phyloP scores from a whole-genome alignment of 2,113 vertebrate species.

The Rhinoptilus africanus region DNA sequence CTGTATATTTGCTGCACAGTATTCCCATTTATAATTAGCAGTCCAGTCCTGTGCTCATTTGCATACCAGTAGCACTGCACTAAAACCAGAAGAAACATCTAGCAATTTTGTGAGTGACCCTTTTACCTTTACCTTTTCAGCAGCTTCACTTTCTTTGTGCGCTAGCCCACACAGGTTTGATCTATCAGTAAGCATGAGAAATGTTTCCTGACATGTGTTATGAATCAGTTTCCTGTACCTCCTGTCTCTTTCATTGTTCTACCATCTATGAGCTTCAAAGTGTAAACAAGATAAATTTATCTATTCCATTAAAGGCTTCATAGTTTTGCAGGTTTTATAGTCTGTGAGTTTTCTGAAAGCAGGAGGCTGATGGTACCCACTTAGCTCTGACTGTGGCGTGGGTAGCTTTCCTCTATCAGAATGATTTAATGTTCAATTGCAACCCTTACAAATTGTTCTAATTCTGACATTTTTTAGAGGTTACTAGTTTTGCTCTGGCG shows the following conservation, averaged over 20 bases:
- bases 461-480: not conserved
- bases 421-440: constrained; percentile 13
- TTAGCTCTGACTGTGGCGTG: constrained; percentile 19
- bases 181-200: constrained; percentile 5
- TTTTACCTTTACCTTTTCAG: not conserved
- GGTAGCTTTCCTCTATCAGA: not conserved
- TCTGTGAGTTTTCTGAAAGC: constrained; percentile 21
- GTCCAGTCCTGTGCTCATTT: not conserved
- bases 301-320: constrained; percentile 33
- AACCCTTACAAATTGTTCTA: constrained; percentile 29
- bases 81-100: not conserved
- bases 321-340: constrained; percentile 30
- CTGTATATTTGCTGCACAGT: not conserved
- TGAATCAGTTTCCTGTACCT: constrained; percentile 18
- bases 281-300: constrained; percentile 60
- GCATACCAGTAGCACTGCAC: not conserved
- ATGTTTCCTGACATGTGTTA: not conserved
- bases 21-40: not conserved
- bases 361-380: constrained; percentile 35
- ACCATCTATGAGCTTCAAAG: not conserved
- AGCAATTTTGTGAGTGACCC: not conserved
- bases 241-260: not conserved
- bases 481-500: not conserved
- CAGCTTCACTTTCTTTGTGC: not conserved
- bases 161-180: not conserved